A percentile compares a stretch with the other conserved stretches of the same genome.
Conservation (phyloP, 2,888 invertebrate genomes). For the Molanna angustata region DNA sequence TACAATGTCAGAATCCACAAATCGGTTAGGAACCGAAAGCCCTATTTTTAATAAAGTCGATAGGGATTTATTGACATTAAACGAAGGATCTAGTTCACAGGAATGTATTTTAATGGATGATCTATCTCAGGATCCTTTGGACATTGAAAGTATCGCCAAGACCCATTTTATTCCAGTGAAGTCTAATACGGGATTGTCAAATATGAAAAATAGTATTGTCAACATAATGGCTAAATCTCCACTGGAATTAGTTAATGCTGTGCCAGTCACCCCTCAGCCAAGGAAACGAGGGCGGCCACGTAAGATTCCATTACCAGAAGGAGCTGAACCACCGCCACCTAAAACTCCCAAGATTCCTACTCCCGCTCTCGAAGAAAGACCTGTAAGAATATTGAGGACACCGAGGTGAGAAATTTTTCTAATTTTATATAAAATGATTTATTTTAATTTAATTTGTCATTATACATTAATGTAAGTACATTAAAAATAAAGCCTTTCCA, state of each 20-base stretch:
- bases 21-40: conserved; percentile 38
- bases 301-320: conserved; percentile 46
- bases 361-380: conserved; percentile 50
- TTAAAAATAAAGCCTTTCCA: neutral
- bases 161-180: conserved; percentile 30
- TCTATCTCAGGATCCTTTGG: conserved; percentile 49
- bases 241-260: neutral
- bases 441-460: neutral
- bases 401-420: conserved; percentile 41
- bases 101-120: conserved; percentile 46
- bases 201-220: conserved; percentile 23
- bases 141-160: conserved; percentile 40
- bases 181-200: conserved; percentile 9
- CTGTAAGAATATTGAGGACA: conserved; percentile 48
- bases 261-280: conserved; percentile 44
- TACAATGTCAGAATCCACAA: conserved; percentile 36
- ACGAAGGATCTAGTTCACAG: conserved; percentile 49
- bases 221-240: conserved; percentile 22
- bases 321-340: neutral
- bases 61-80: conserved; percentile 48
- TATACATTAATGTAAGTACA: neutral
- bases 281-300: conserved; percentile 52
- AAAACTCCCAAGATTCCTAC: conserved; percentile 41
- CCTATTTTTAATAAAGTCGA: conserved; percentile 28
- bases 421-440: neutral